Conservation (phyloP, 2,797 vertebrate species). For the Caiman crocodilus region DNA sequence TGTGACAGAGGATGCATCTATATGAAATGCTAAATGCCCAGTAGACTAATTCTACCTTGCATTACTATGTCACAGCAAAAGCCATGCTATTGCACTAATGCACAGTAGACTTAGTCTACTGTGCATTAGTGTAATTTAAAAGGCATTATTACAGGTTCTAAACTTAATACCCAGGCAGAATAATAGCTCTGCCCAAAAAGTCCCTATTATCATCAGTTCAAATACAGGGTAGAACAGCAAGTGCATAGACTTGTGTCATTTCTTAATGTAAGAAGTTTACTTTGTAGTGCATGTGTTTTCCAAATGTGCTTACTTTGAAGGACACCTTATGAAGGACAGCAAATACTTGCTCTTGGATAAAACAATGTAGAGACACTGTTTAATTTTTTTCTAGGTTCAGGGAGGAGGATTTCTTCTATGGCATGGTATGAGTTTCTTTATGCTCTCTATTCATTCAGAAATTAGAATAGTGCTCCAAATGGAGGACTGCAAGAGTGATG, state of each 20-base stretch:
- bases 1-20: too few relatives aligned
- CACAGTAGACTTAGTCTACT: too few relatives aligned
- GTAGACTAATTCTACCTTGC: too few relatives aligned
- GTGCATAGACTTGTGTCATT: background rate
- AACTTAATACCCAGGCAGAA: background rate
- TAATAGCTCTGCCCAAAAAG: slow-evolving; percentile 6
- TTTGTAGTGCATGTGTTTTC: background rate
- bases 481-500: background rate
- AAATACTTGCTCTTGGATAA: background rate
- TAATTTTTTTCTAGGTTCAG: background rate
- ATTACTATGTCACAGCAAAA: too few relatives aligned
- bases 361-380: background rate
- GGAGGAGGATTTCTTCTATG: background rate
- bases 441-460: slow-evolving; percentile 11
- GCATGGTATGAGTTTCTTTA: background rate
- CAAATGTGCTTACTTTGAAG: background rate
- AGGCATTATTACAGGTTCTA: too few relatives aligned
- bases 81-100: too few relatives aligned
- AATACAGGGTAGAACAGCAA: background rate
- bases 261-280: background rate
- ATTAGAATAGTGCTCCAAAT: slow-evolving; percentile 5
- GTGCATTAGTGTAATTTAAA: too few relatives aligned
- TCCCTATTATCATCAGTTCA: background rate
- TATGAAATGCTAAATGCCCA: too few relatives aligned
- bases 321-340: background rate